Base-by-base conservation (phyloP, 2,797 vertebrate species). In the Sternotherus odoratus region DNA sequence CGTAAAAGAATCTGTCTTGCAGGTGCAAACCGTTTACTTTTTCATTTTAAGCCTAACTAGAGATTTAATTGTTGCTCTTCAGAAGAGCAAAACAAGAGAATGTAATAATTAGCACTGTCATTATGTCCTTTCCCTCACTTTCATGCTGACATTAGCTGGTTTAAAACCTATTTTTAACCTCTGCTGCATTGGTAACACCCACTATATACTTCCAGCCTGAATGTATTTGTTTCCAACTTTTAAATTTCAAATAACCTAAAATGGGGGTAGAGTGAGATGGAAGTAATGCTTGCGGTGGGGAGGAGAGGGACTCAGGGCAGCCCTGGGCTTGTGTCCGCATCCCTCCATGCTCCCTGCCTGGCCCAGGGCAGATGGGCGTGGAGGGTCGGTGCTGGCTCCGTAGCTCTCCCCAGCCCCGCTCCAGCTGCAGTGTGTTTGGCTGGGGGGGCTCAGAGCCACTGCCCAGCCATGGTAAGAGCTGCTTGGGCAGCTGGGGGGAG, bases 71-170 rank as follows among this genome's bases (percentile, higher is more conserved):
- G 97, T 97, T 97, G 94, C 88, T 97, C 93, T 97, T 97, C 91
- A 95, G 77, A 97, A 96, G 90, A 93, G 91, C 94, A 95, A 97
- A 98, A 97, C 95, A 97, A 97, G 96, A 97, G 96, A 98, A 96
- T 96, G 88, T 97, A 98, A 97, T 98, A 97, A 97, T 98, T 98
- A 97, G 95, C 97, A 94, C 89, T 97, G 96, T 97, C 97, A 96
- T 96, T 96, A 94, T 97, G 95, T 97, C 92, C 95, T 97, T 97
- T 97, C 87, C 97, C 89, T 95, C 91, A 91, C 90, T 93, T 92
- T 93, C 94, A 94, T 96, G 97, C 96, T 97, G 95, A 95, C 95
- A 97, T 95, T 94, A 97, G 95, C 92, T 94, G 94, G 91, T 95
- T 97, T 96, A 81, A 96, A 95, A 88, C 94, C 95, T 97, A 97